Evolutionary conservation across 2,888 invertebrate species (phyloP), one percentile per base, ranked within the genome.

Genomic region (Cynaeus angustus): DNA sequence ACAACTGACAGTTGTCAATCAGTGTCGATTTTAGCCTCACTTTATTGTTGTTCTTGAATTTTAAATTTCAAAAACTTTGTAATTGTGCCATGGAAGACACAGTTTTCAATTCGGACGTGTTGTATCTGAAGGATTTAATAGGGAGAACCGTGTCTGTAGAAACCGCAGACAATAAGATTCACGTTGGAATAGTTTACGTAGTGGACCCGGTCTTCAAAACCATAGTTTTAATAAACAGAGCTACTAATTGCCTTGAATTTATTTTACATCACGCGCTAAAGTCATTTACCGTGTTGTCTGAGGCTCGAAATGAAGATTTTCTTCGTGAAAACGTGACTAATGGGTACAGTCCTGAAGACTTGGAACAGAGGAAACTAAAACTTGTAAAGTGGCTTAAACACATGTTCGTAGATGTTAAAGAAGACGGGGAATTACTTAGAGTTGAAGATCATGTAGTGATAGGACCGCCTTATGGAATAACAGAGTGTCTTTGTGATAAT

Each of bases 401-500:
- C 53, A 83, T 84, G 77, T 76, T 78, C 50, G 79, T 86, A 45
- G 77, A 83, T 62, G 80, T 84, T 2, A 77, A 76, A 61, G 85
- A 85, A 74, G 71, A 69, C 52, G 84, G 82, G 28, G 78, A 81
- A 55, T 73, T 77, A 28, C 75, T 86, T 12, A 82, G 81, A 75
- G 76, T 86, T 26, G 83, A 82, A 61, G 80, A 84, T 55, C 78
- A 83, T 70, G 71, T 86, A 52, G 74, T 79, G 10, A 84, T 86
- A 55, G 76, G 80, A 30, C 83, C 85, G 5, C 86, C 85, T 1
- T 86, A 85, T 80, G 80, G 79, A 28, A 73, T 77, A 8, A 79
- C 84, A 16, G 81, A 83, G 66, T 85, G 85, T 73, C 79, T 83
- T 68, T 82, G 83, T 73, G 82, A 81, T 69, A 86, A 83, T 74